Conservation (phyloP, 2,797 vertebrate genomes). For the Crenuchus spilurus region DNA sequence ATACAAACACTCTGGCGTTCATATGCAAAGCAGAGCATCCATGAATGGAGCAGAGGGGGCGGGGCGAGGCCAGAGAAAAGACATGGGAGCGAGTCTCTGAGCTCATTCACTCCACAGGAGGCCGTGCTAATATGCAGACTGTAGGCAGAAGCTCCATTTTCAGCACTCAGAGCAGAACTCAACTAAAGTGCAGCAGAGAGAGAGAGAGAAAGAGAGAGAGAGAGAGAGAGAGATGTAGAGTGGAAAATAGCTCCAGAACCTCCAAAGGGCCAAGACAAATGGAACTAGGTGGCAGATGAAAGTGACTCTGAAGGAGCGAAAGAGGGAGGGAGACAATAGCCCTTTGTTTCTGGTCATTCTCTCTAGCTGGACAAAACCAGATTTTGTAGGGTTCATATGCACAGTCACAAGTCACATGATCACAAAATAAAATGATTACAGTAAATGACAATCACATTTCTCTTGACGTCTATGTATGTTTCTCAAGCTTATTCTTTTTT, state of each 20-base stretch:
- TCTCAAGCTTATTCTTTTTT: too few species aligned
- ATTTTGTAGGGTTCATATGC: too few species aligned
- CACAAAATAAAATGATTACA: neutral
- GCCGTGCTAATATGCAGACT: slow-evolving; percentile 43
- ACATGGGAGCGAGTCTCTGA: slow-evolving; percentile 15
- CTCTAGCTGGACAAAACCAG: neutral
- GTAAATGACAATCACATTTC: too few species aligned
- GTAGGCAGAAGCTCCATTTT: slow-evolving; percentile 46
- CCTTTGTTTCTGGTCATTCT: slow-evolving; percentile 18
- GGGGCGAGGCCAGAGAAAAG: slow-evolving; percentile 31
- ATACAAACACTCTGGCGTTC: slow-evolving; percentile 53
- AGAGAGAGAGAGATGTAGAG: slow-evolving; percentile 1
- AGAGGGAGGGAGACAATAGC: neutral
- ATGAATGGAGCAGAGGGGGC: slow-evolving; percentile 47
- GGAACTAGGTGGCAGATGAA: slow-evolving; percentile 34
- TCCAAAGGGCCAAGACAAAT: slow-evolving; percentile 10
- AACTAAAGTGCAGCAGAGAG: slow-evolving; percentile 33
- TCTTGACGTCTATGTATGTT: too few species aligned
- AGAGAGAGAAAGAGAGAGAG: slow-evolving; percentile 3
- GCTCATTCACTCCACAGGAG: slow-evolving; percentile 26
- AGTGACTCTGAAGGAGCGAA: slow-evolving; percentile 25
- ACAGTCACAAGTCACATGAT: neutral
- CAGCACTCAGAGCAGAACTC: slow-evolving; percentile 41
- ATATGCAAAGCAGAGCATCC: slow-evolving; percentile 57
- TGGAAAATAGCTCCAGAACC: slow-evolving; percentile 40